These are phyloP conservation scores for Melolontha melolontha DNA, from an alignment of 2,888 invertebrate genomes.

Conservation along the genomic window DNA sequence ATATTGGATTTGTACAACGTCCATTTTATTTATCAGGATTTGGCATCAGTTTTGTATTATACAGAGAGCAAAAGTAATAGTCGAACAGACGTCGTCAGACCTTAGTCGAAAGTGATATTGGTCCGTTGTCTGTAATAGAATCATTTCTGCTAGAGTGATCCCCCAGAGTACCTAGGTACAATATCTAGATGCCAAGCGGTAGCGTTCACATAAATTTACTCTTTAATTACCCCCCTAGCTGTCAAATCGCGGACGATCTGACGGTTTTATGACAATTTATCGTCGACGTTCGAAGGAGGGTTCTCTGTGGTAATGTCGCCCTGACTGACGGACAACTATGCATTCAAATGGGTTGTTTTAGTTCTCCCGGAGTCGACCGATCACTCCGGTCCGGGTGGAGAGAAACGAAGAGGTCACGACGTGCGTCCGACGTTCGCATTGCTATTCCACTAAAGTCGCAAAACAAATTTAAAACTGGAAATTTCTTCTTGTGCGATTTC, in stretches of 20 bases:
- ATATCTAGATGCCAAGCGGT: slow-evolving; percentile 63
- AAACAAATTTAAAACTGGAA: slow-evolving; percentile 43
- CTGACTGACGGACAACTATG: slow-evolving; percentile 81
- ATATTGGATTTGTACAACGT: slow-evolving; percentile 1
- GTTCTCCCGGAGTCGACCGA: slow-evolving; percentile 58
- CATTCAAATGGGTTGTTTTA: slow-evolving; percentile 82
- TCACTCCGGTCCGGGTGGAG: slow-evolving; percentile 45
- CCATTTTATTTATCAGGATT: slow-evolving; percentile 27
- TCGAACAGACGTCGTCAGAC: slow-evolving; percentile 33
- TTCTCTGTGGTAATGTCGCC: slow-evolving; percentile 70
- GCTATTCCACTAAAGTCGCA: slow-evolving; percentile 50
- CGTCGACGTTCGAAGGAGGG: slow-evolving; percentile 72
- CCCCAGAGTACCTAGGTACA: slow-evolving; percentile 50
- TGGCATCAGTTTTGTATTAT: slow-evolving; percentile 29
- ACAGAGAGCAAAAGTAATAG: slow-evolving; percentile 19
- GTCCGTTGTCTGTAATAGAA: slow-evolving; percentile 45
- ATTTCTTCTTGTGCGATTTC: slow-evolving; percentile 35
- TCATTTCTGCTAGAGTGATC: slow-evolving; percentile 52
- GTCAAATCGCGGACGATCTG: slow-evolving; percentile 78
- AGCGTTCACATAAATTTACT: slow-evolving; percentile 65
- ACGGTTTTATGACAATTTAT: slow-evolving; percentile 79
- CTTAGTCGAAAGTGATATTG: slow-evolving; percentile 20
- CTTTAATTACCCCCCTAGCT: slow-evolving; percentile 67
- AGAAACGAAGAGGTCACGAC: slow-evolving; percentile 36
- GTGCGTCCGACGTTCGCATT: slow-evolving; percentile 48